Evolutionary conservation across 2,888 invertebrate species (phyloP), one percentile per base, ranked within the genome.

Genomic region (Troides helena): DNA sequence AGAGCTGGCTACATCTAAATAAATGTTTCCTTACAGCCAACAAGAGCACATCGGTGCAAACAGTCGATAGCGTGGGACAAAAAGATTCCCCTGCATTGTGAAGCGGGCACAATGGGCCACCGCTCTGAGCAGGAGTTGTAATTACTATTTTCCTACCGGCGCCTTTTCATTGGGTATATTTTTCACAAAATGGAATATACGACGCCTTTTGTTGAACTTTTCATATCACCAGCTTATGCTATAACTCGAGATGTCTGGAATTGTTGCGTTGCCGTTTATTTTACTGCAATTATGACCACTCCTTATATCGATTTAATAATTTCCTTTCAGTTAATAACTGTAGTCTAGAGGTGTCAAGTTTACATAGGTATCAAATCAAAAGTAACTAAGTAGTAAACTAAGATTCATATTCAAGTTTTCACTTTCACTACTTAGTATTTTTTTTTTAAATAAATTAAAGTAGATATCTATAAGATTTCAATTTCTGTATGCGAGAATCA

Each of bases 71-170:
- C 84, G 81, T 39, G 79, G 86, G 87, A 92, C 92, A 92, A 92
- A 92, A 92, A 92, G 91, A 78, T 90, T 90, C 90, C 89, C 80
- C 81, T 76, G 84, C 86, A 92, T 92, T 92, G 92, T 92, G 85
- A 78, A 72, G 75, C 73, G 72, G 73, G 80, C 85, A 92, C 92
- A 92, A 92, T 90, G 79, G 84, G 80, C 76, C 81, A 79, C 82
- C 81, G 77, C 77, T 76, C 81, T 80, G 81, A 84, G 81, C 81
- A 80, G 86, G 88, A 89, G 86, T 91, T 92, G 90, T 92, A 92
- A 92, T 92, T 92, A 92, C 92, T 89, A 90, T 89, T 90, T 90
- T 90, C 90, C 91, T 87, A 85, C 85, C 81, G 78, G 81, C 83
- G 83, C 83, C 89, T 88, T 90, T 90, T 89, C 87, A 87, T 79